A percentile compares a stretch with the other conserved stretches of the same genome.
Evolutionary conservation across 2,888 invertebrate species (phyloP).

Genomic region (Lycophotia porphyrea): DNA sequence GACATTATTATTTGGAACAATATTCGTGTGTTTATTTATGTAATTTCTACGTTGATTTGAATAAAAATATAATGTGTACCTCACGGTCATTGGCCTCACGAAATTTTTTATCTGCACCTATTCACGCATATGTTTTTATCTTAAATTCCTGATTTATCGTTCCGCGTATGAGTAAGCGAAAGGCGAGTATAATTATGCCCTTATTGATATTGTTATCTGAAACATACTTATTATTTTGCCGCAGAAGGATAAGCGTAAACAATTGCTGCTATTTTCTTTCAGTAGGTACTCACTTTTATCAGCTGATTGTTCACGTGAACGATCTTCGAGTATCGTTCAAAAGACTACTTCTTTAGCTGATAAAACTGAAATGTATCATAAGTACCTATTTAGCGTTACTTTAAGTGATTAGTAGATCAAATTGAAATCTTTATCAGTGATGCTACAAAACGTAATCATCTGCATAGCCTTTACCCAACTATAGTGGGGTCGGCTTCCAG

Average conservation of each 20-base stretch:
- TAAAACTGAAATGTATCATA: not conserved
- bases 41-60: conserved; percentile 14
- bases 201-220: not conserved
- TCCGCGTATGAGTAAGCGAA: not conserved
- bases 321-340: not conserved
- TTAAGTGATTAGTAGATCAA: not conserved
- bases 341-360: not conserved
- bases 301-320: not conserved
- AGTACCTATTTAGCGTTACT: not conserved
- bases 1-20: conserved; percentile 15
- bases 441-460: not conserved
- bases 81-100: too few relatives aligned
- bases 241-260: not conserved
- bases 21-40: conserved; percentile 10
- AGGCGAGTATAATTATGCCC: not conserved
- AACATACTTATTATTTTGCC: not conserved
- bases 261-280: not conserved
- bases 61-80: conserved; percentile 20
- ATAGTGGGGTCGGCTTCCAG: not conserved
- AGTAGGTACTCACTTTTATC: not conserved
- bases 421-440: not conserved
- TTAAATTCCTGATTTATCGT: conserved; percentile 14
- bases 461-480: not conserved
- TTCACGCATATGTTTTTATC: conserved; percentile 11
- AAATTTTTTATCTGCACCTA: conserved; percentile 26